Evolutionary conservation across 2,113 vertebrate species (phyloP).

Genomic region (Sapajus apella): DNA sequence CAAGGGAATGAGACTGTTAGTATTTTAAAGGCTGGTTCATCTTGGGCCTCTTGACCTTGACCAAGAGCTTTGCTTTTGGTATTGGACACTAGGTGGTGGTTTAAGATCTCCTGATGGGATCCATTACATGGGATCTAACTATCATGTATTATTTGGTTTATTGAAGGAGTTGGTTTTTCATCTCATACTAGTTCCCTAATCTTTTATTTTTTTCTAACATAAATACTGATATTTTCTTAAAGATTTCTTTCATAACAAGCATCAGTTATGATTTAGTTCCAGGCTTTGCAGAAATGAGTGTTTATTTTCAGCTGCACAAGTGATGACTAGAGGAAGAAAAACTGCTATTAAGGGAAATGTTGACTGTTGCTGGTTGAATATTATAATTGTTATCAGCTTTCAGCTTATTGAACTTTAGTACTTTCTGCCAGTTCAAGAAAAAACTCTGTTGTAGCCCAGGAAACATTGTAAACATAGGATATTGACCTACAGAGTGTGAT

Average conservation of each 20-base stretch:
- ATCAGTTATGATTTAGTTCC: conserved; percentile 29
- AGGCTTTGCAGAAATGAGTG: neutral
- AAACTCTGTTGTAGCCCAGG: neutral
- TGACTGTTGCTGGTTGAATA: neutral
- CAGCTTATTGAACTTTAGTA: neutral
- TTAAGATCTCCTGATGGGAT: neutral
- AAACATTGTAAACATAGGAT: neutral
- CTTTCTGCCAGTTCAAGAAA: neutral
- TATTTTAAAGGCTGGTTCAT: conserved; percentile 3
- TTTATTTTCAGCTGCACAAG: conserved; percentile 55
- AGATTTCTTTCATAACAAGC: neutral
- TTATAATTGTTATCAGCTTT: neutral
- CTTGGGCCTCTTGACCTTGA: neutral
- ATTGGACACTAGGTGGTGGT: neutral
- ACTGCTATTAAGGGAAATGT: conserved; percentile 30
- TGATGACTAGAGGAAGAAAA: conserved; percentile 17
- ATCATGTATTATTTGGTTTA: neutral
- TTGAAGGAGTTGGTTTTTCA: conserved; percentile 38
- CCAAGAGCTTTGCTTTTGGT: neutral
- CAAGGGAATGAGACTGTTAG: neutral
- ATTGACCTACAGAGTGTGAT: neutral
- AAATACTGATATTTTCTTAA: neutral
- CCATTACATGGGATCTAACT: neutral
- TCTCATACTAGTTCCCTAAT: neutral
- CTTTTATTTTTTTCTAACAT: conserved; percentile 13